These are phyloP conservation scores for Sebastes melanostomus DNA, from an alignment of 2,797 vertebrate genomes.

Conservation along the genomic window DNA sequence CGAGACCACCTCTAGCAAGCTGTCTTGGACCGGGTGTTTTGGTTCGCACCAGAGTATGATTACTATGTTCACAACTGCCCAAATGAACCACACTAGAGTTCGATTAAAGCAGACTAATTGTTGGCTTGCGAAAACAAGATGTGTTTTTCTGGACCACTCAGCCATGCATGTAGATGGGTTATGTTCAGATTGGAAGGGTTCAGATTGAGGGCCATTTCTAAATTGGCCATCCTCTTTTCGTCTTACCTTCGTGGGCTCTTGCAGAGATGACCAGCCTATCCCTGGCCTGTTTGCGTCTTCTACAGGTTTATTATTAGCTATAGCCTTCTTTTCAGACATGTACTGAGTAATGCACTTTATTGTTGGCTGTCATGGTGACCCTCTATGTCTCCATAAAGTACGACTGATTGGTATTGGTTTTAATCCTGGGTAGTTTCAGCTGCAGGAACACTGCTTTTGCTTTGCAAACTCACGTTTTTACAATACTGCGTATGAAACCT, in stretches of 20 bases:
- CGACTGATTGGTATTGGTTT: background rate
- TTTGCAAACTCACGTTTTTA: background rate
- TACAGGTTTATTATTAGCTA: background rate
- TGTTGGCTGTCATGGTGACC: background rate
- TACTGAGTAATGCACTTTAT: background rate
- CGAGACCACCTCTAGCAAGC: too few relatives aligned
- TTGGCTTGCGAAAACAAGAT: background rate
- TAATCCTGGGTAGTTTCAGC: background rate
- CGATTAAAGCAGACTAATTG: too few relatives aligned
- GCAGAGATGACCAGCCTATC: background rate
- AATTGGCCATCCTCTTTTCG: background rate
- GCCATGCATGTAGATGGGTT: background rate
- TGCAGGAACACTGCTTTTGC: background rate
- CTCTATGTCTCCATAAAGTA: background rate
- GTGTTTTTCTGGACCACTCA: conserved; percentile 5
- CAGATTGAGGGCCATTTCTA: background rate
- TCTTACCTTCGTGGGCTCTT: background rate
- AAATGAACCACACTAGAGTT: too few relatives aligned
- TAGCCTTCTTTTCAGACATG: background rate
- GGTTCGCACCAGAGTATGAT: too few relatives aligned
- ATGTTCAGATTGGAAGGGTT: background rate
- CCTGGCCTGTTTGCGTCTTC: background rate
- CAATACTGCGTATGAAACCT: background rate
- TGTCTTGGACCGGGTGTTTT: too few relatives aligned
- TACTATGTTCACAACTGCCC: too few relatives aligned